phyloP scores from a whole-genome alignment of 1,140 invertebrate species.

The Euglossa dilemma region DNA sequence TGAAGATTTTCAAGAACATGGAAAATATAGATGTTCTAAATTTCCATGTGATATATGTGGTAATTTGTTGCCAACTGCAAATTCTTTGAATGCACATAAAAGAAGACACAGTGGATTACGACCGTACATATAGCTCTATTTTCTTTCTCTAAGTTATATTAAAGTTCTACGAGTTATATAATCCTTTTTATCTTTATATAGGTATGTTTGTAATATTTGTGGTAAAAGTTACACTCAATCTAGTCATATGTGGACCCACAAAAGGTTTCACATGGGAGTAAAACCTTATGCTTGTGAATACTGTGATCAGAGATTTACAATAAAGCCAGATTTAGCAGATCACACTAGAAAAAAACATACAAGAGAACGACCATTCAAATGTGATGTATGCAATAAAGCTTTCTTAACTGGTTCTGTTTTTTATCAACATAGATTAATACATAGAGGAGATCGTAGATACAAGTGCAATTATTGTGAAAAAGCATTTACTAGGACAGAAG shows the following conservation, averaged over 20 bases:
- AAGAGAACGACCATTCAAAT: constrained; percentile 88
- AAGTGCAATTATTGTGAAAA: constrained; percentile 86
- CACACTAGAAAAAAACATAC: constrained; percentile 86
- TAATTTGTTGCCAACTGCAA: constrained; percentile 73
- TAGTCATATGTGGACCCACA: constrained; percentile 85
- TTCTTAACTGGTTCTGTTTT: constrained; percentile 89
- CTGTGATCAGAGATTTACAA: constrained; percentile 85
- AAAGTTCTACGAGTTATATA: neutral
- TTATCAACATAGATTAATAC: constrained; percentile 89
- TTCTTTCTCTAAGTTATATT: neutral
- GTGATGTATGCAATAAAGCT: constrained; percentile 87
- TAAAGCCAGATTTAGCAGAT: constrained; percentile 86
- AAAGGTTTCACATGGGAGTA: constrained; percentile 85
- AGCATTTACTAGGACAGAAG: constrained; percentile 84
- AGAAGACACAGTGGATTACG: constrained; percentile 81
- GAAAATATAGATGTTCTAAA: constrained; percentile 69
- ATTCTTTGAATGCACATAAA: constrained; percentile 76
- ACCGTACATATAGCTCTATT: constrained; percentile 76
- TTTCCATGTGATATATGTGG: constrained; percentile 70
- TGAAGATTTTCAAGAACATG: constrained; percentile 79
- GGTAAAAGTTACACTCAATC: constrained; percentile 85
- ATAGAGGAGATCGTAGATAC: constrained; percentile 91
- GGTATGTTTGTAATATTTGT: constrained; percentile 83
- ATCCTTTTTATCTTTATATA: neutral
- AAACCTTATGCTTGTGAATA: constrained; percentile 85